phyloP scores from a whole-genome alignment of 2,797 vertebrate genomes.

The Urocyon cinereoargenteus region DNA sequence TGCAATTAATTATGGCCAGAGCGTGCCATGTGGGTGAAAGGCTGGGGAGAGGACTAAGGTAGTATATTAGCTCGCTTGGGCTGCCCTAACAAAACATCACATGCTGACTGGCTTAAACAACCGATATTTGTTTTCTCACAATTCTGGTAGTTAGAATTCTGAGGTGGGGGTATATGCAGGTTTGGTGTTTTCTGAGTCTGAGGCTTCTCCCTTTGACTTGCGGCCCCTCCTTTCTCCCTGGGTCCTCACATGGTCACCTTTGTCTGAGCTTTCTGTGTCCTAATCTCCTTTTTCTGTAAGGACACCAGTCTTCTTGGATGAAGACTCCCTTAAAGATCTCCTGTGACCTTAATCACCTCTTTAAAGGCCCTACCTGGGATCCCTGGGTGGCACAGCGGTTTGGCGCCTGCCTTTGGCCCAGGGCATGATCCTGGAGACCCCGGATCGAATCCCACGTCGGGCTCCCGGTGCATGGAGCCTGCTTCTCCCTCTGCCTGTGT shows the following conservation, averaged over 20 bases:
- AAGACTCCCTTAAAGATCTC: background rate
- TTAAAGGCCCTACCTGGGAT: background rate
- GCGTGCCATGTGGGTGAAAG: background rate
- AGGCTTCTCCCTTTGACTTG: background rate
- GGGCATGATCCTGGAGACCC: too few relatives aligned
- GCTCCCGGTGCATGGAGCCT: too few relatives aligned
- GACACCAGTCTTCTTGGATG: background rate
- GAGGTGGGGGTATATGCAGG: background rate
- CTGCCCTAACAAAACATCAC: background rate
- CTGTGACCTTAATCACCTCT: background rate
- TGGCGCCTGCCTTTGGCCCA: too few relatives aligned
- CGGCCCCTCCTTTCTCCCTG: background rate
- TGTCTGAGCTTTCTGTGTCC: background rate
- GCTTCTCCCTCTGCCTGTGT: too few relatives aligned
- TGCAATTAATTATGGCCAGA: background rate
- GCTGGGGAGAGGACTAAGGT: background rate
- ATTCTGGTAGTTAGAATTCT: too few relatives aligned
- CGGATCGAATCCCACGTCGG: too few relatives aligned
- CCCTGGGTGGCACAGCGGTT: too few relatives aligned
- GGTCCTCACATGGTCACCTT: fast-evolving
- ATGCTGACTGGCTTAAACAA: too few relatives aligned
- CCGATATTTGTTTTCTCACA: background rate
- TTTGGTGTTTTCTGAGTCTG: background rate
- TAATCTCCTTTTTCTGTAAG: background rate
- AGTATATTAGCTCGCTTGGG: background rate